These are phyloP conservation scores for Alouatta palliata DNA, from an alignment of 2,113 vertebrate genomes.

Conservation along the genomic window DNA sequence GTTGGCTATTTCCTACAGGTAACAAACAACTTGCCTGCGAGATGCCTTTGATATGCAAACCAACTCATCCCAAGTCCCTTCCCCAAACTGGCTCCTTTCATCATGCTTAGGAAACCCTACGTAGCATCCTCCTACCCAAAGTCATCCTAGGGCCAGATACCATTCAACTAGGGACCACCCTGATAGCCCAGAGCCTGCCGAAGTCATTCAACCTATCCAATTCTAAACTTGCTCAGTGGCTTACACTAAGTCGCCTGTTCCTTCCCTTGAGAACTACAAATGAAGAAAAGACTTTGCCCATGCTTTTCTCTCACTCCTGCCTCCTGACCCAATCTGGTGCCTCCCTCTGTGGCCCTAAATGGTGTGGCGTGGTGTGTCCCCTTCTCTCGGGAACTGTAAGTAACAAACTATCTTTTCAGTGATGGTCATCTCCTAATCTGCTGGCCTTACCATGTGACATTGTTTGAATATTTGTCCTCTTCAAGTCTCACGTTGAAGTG, in stretches of 20 bases:
- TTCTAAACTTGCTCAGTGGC: neutral
- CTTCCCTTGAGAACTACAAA: neutral
- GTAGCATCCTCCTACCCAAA: neutral
- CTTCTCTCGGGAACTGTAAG: neutral
- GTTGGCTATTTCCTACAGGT: neutral
- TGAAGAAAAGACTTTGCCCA: neutral
- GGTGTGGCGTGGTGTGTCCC: accelerated
- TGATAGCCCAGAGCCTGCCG: neutral
- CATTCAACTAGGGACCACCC: neutral
- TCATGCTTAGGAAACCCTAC: neutral
- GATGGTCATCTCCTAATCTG: neutral
- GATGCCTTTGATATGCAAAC: slow-evolving; percentile 3
- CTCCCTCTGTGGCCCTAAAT: neutral
- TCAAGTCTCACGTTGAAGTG: too few relatives aligned
- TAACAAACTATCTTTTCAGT: neutral
- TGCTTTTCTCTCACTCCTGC: neutral
- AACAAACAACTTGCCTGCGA: neutral
- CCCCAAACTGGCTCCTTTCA: neutral
- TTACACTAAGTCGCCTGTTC: neutral
- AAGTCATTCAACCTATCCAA: neutral
- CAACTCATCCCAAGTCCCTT: neutral
- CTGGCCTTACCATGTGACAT: neutral
- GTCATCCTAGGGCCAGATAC: neutral
- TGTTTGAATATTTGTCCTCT: too few relatives aligned
- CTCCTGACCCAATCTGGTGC: neutral